Conservation (phyloP, 2,888 invertebrate species). For the Athrips mouffetella region DNA sequence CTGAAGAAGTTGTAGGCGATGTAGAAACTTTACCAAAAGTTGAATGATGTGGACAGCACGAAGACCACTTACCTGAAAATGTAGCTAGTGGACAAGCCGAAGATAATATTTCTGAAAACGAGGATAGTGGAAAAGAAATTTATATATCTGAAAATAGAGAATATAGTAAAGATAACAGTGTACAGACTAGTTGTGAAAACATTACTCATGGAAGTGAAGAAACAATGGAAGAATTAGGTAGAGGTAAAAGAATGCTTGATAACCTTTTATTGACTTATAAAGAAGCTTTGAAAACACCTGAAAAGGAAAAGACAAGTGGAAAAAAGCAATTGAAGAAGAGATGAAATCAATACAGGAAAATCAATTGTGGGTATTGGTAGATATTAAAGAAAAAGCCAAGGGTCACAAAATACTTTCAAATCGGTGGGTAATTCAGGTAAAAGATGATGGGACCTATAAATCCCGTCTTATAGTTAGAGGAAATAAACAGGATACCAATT, state of each 20-base stretch:
- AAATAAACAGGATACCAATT: neutral
- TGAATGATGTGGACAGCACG: too few species aligned
- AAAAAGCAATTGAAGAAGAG: slow-evolving; percentile 5
- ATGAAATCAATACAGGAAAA: neutral
- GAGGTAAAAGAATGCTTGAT: neutral
- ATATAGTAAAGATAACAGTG: too few species aligned
- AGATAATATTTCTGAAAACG: too few species aligned
- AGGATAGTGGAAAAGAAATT: too few species aligned
- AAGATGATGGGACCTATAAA: neutral
- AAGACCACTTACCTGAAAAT: too few species aligned
- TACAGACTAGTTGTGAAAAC: too few species aligned
- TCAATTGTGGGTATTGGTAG: slow-evolving; percentile 1
- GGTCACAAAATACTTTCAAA: neutral
- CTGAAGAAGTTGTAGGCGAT: too few species aligned
- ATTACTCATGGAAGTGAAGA: too few species aligned
- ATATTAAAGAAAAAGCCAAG: neutral
- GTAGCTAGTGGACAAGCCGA: too few species aligned
- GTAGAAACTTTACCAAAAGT: too few species aligned
- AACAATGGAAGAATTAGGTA: neutral
- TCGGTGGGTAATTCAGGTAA: neutral
- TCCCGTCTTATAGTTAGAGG: neutral
- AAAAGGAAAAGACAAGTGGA: slow-evolving; percentile 9
- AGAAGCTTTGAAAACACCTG: slow-evolving; percentile 2
- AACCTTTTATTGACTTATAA: neutral
- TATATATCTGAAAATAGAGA: too few species aligned